phyloP scores from a whole-genome alignment of 2,888 invertebrate species.

The Rhagophthalmus giganteus region DNA sequence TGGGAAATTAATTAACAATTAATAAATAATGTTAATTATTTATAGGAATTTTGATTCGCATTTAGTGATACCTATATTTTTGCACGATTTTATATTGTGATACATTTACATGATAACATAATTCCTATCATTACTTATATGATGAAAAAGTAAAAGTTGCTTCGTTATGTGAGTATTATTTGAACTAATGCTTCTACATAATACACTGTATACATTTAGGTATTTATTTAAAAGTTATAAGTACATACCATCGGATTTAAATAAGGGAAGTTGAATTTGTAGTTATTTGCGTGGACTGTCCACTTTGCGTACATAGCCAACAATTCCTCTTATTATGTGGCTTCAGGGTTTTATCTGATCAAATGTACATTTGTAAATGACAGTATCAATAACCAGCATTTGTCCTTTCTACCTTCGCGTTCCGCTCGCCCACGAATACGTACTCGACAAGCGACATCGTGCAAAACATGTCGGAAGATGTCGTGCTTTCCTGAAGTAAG shows the following conservation, averaged over 20 bases:
- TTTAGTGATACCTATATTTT: too few species aligned
- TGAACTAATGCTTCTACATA: conserved; percentile 3
- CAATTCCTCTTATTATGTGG: conserved; percentile 31
- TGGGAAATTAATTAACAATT: too few species aligned
- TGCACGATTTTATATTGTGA: too few species aligned
- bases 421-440: conserved; percentile 38
- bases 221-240: conserved; percentile 15
- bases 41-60: too few species aligned
- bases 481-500: conserved; percentile 25
- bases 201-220: conserved; percentile 2
- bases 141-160: not conserved
- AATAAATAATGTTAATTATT: too few species aligned
- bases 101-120: too few species aligned
- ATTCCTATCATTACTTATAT: too few species aligned
- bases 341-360: conserved; percentile 42
- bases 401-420: conserved; percentile 42
- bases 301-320: conserved; percentile 18
- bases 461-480: conserved; percentile 36
- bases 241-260: conserved; percentile 11
- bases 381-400: conserved; percentile 51
- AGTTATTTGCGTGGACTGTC: conserved; percentile 25
- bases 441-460: conserved; percentile 37
- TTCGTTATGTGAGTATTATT: not conserved
- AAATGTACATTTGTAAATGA: conserved; percentile 48
- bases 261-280: conserved; percentile 16